These are phyloP conservation scores for Apistogramma diplotaenia DNA, from an alignment of 2,113 vertebrate species.

Conservation along the genomic window DNA sequence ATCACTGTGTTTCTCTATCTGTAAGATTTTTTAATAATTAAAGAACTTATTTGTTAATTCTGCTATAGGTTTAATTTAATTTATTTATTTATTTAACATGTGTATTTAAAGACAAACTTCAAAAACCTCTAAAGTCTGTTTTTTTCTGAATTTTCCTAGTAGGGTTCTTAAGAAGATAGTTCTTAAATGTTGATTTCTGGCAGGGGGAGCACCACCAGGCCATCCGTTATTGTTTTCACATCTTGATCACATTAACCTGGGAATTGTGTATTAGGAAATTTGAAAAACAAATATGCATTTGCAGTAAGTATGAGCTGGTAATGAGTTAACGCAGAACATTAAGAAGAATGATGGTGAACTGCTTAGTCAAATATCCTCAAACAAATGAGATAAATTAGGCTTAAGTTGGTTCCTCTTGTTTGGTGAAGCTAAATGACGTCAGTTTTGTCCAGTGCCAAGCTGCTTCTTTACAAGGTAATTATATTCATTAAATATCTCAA, in stretches of 20 bases:
- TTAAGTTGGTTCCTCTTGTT: constrained; percentile 8
- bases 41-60: background rate
- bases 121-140: background rate
- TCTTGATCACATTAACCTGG: background rate
- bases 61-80: background rate
- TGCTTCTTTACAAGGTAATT: background rate
- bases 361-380: background rate
- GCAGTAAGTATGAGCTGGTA: background rate
- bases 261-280: background rate
- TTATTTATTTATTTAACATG: no score
- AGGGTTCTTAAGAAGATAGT: background rate
- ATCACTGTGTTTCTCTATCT: no score
- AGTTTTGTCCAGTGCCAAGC: constrained; percentile 12
- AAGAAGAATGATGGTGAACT: background rate
- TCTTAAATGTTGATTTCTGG: background rate
- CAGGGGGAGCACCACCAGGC: background rate
- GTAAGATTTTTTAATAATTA: background rate
- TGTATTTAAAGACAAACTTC: background rate
- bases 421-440: constrained; percentile 13
- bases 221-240: background rate
- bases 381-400: constrained; percentile 17
- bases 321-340: background rate
- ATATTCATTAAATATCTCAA: constrained; percentile 1
- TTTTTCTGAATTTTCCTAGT: background rate
- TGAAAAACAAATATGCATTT: background rate